Base-by-base conservation (phyloP, 1,140 invertebrate species). In the Nautilus pompilius region DNA sequence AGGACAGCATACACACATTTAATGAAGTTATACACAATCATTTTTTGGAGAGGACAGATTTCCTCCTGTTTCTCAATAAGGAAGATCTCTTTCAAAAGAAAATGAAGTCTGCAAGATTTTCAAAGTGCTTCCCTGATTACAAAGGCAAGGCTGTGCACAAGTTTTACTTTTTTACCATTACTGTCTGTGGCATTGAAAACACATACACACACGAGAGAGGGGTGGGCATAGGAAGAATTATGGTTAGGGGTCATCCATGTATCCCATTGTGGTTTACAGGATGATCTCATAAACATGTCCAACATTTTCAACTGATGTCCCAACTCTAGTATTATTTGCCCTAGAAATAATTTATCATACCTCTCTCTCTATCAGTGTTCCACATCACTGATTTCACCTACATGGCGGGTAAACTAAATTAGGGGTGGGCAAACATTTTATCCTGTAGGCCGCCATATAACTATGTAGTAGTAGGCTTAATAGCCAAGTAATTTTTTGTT, bases 21-120 rank as follows among this genome's bases (percentile, higher is more conserved):
- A 65, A 67, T 24, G 77, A 79, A 36, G 72, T 79, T 5, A 58
- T 65, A 5, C 65, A 75, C 61, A 79, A 75, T 58, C 68, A 72
- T 28, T 79, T 73, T 60, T 68, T 79, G 17, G 73, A 73, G 54
- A 73, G 71, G 56, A 79, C 74, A 15, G 74, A 79, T 56, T 71
- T 76, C 58, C 69, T 79, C 10, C 58, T 79, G 8, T 79, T 79
- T 61, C 60, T 79, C 10, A 79, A 79, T 68, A 79, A 79, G 54
- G 65, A 69, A 36, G 77, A 79, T 58, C 53, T 79, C 24, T 77
- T 79, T 46, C 41, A 61, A 32, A 60, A 70, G 48, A 74, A 72
- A 60, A 46, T 78, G 8, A 70, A 74, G 41, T 61, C 59, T 17
- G 46, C 58, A 13, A 55, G 61, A 10, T 48, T 78, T 10, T 67